Conservation (phyloP, 1,140 invertebrate species). For the Aphidius gifuensis region DNA sequence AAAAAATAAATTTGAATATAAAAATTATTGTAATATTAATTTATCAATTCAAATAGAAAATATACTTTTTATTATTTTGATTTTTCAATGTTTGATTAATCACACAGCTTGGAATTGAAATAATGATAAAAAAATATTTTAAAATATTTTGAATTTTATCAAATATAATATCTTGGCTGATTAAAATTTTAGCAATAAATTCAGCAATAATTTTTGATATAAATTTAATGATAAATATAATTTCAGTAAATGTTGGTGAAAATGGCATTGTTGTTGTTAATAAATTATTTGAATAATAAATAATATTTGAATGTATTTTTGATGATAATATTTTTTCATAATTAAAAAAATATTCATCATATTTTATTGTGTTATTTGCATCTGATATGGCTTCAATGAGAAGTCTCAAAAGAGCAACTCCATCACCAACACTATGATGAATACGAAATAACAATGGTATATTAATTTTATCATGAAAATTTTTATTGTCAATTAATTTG, state of each 20-base stretch:
- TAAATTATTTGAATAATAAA: constrained; percentile 21
- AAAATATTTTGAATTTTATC: constrained; percentile 1
- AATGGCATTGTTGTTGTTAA: constrained; percentile 26
- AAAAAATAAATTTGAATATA: constrained; percentile 27
- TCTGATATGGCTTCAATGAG: constrained; percentile 52
- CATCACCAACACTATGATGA: constrained; percentile 57
- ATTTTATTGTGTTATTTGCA: not conserved
- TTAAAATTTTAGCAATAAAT: not conserved
- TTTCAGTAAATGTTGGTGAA: not conserved
- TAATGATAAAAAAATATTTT: constrained; percentile 16
- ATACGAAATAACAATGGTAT: constrained; percentile 55
- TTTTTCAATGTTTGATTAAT: constrained; percentile 30
- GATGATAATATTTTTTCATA: not conserved
- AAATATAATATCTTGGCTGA: not conserved
- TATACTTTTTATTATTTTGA: constrained; percentile 32
- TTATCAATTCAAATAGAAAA: not conserved
- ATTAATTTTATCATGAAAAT: constrained; percentile 25
- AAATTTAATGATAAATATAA: not conserved
- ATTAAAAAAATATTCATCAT: not conserved
- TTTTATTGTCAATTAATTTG: constrained; percentile 30
- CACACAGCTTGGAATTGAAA: constrained; percentile 27
- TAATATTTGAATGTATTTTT: constrained; percentile 7
- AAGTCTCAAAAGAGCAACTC: constrained; percentile 53
- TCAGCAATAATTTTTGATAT: not conserved
- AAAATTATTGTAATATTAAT: not conserved